Conservation (phyloP, 2,797 vertebrate genomes). For the Orientallactaga sibirica region DNA sequence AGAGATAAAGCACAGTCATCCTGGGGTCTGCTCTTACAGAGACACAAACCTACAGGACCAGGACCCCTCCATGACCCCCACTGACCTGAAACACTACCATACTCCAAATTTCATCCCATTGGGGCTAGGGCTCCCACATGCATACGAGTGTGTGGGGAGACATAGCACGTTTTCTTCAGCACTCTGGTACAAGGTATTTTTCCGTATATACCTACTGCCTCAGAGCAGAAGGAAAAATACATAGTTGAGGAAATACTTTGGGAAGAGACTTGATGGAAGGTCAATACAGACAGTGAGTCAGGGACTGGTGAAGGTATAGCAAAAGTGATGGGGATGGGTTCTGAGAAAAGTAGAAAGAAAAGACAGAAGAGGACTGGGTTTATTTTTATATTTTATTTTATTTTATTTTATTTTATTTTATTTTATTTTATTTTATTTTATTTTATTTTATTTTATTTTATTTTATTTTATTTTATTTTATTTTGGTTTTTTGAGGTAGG, state of each 20-base stretch:
- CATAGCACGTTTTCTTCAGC: not conserved
- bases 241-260: not conserved
- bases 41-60: not conserved
- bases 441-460: not conserved
- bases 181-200: not conserved
- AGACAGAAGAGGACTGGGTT: not conserved
- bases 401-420: no score
- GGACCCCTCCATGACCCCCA: not conserved
- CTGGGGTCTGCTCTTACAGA: not conserved
- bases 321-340: not conserved
- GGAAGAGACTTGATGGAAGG: not conserved
- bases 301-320: not conserved
- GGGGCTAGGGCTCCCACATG: not conserved
- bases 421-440: no score
- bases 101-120: not conserved
- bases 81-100: not conserved
- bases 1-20: not conserved
- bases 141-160: not conserved
- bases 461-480: no score
- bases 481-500: no score
- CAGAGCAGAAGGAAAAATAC: not conserved
- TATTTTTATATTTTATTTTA: not conserved
- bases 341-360: not conserved
- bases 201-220: not conserved
- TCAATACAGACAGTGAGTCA: not conserved